These are phyloP conservation scores for Agelas oroides DNA, from an alignment of 37 sponge, comb jelly and placozoan species.

Conservation along the genomic window DNA sequence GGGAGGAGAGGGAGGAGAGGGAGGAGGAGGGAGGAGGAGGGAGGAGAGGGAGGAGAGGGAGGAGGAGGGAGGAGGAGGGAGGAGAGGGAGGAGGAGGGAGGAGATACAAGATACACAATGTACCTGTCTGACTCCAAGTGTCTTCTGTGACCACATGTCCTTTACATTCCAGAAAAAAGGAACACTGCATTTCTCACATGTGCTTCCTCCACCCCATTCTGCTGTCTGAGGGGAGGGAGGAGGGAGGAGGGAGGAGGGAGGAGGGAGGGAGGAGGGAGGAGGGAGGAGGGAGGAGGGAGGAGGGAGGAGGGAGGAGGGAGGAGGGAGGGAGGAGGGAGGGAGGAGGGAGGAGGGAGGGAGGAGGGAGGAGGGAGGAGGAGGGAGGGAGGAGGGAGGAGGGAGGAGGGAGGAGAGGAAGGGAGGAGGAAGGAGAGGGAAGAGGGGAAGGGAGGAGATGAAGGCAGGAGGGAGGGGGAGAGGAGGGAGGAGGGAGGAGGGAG, in stretches of 20 bases:
- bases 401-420: too few species aligned
- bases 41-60: not conserved
- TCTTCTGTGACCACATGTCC: slow-evolving; percentile 92
- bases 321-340: too few species aligned
- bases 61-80: not conserved
- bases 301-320: too few species aligned
- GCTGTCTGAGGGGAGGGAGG: slow-evolving; percentile 62
- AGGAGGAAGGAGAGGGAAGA: too few species aligned
- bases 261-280: too few species aligned
- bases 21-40: not conserved
- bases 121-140: slow-evolving; percentile 91
- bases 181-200: slow-evolving; percentile 90
- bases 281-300: too few species aligned
- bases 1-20: not conserved
- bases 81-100: too few species aligned
- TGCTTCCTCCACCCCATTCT: slow-evolving; percentile 85
- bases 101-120: too few species aligned
- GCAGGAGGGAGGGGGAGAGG: not conserved
- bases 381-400: too few species aligned
- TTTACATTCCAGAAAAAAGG: slow-evolving; percentile 99
- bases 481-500: too few species aligned
- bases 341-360: too few species aligned
- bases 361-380: too few species aligned
- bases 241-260: not conserved
- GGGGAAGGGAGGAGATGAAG: not conserved